phyloP scores from a whole-genome alignment of 2,797 vertebrate species.

The Microctenopoma lineatum region DNA sequence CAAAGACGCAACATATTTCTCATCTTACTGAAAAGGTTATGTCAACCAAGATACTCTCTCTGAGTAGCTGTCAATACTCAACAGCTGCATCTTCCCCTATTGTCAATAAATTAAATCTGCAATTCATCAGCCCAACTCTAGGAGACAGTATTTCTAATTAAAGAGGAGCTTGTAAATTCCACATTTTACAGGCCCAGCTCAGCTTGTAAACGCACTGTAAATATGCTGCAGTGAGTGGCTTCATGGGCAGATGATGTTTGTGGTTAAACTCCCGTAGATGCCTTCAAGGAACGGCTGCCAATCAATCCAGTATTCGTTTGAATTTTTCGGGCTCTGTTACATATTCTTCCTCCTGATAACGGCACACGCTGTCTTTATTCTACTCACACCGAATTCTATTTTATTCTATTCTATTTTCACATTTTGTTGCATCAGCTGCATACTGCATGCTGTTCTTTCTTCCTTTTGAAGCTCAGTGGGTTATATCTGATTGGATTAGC shows the following conservation, averaged over 20 bases:
- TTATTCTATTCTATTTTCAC: conserved; percentile 4
- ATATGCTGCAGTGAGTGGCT: conserved; percentile 79
- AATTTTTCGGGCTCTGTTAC: conserved; percentile 2
- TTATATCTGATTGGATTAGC: conserved; percentile 76
- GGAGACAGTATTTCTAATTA: conserved; percentile 90
- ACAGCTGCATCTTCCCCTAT: conserved; percentile 42
- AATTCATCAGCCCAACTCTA: conserved; percentile 83
- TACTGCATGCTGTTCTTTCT: conserved; percentile 18
- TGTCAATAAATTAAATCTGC: conserved; percentile 78
- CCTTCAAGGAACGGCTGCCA: conserved; percentile 40
- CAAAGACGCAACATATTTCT: conserved; percentile 58
- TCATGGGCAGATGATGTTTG: conserved; percentile 65
- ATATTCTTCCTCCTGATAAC: conserved; percentile 7
- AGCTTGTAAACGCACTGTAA: conserved; percentile 85
- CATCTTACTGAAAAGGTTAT: conserved; percentile 46
- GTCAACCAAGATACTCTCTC: conserved; percentile 39
- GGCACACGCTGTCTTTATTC: conserved; percentile 14
- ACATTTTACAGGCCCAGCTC: conserved; percentile 82
- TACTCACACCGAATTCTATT: background rate
- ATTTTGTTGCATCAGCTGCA: conserved; percentile 5
- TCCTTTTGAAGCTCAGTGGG: conserved; percentile 48
- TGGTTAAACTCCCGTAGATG: conserved; percentile 63
- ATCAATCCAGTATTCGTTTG: conserved; percentile 31
- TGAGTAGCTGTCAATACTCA: conserved; percentile 57
- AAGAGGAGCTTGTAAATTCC: conserved; percentile 86